Evolutionary conservation across 2,888 invertebrate genomes (phyloP).

Genomic region (Ormyrus labotus): DNA sequence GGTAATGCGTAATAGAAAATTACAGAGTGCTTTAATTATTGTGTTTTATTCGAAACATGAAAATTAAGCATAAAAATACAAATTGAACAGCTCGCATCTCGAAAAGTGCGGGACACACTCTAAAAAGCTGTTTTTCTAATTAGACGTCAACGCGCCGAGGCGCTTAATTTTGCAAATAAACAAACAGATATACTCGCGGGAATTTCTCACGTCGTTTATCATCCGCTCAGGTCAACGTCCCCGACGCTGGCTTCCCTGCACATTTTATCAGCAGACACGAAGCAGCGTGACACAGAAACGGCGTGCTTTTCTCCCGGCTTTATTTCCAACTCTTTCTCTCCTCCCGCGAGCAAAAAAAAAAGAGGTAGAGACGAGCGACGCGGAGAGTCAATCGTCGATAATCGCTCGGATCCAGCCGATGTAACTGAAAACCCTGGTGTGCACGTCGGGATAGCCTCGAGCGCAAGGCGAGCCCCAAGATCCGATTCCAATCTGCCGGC

Average conservation of each 20-base stretch:
- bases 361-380: too few relatives aligned
- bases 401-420: slow-evolving; percentile 70
- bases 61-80: too few relatives aligned
- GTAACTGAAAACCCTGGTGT: slow-evolving; percentile 73
- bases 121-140: too few relatives aligned
- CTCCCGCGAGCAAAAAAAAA: too few relatives aligned
- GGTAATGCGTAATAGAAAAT: too few relatives aligned
- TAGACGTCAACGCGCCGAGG: too few relatives aligned
- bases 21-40: too few relatives aligned
- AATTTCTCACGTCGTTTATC: slow-evolving; percentile 21
- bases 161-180: slow-evolving; percentile 1
- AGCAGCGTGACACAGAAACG: background rate
- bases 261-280: background rate
- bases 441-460: slow-evolving; percentile 74
- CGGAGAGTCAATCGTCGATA: background rate
- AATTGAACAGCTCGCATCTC: too few relatives aligned
- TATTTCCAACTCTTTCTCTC: too few relatives aligned
- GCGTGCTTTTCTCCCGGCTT: too few relatives aligned
- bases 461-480: slow-evolving; percentile 76
- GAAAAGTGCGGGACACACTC: too few relatives aligned
- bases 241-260: background rate
- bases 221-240: background rate
- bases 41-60: too few relatives aligned
- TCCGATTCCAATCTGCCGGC: slow-evolving; percentile 74
- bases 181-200: background rate